These are phyloP conservation scores for Diadophis punctatus DNA, from an alignment of 2,113 vertebrate genomes.

Conservation along the genomic window DNA sequence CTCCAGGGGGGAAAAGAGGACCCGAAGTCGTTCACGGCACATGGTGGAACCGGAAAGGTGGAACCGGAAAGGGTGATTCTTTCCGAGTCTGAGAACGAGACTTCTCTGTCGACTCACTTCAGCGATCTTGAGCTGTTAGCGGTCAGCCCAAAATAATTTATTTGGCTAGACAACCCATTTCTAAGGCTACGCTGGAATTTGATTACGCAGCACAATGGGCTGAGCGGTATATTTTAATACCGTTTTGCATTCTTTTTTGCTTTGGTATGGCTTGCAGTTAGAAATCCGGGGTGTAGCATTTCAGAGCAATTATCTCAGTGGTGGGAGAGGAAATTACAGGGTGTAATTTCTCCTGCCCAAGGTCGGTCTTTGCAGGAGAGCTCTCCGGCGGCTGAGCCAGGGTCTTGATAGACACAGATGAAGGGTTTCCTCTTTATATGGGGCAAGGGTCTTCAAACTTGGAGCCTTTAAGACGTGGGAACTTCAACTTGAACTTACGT, in stretches of 20 bases:
- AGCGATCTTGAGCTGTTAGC: no score
- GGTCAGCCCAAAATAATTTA: neutral
- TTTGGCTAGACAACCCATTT: neutral
- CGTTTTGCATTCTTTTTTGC: neutral
- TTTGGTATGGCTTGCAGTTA: neutral
- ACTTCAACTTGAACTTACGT: no score
- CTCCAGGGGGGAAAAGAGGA: no score
- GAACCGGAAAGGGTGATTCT: neutral
- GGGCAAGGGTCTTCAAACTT: no score
- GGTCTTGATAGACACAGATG: neutral
- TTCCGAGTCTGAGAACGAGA: neutral
- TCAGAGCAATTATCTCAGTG: neutral
- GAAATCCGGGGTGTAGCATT: neutral
- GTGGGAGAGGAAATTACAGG: neutral
- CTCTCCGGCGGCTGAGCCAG: neutral
- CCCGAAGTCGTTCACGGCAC: neutral
- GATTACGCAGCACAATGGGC: neutral
- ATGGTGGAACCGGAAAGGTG: neutral
- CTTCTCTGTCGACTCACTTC: neutral
- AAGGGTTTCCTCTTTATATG: neutral
- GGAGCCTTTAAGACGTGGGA: neutral
- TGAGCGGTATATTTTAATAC: neutral
- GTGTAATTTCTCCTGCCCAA: no score
- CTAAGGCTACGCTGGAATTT: neutral
- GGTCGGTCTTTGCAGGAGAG: neutral